Conservation (phyloP, 1,140 invertebrate species). For the Euglossa dilemma region DNA sequence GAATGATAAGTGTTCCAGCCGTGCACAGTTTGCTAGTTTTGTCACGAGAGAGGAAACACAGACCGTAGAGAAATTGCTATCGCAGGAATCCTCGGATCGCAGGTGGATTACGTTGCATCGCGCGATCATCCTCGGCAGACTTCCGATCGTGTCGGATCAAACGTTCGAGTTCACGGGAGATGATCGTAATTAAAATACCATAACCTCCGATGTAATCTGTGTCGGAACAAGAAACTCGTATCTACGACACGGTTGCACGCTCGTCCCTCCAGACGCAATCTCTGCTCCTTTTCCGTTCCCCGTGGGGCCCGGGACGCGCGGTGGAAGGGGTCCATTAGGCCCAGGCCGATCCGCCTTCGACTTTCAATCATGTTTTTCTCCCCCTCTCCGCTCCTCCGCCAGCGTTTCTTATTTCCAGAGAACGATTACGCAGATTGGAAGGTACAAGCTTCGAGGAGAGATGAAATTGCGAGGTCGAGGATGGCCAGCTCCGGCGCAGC, state of each 20-base stretch:
- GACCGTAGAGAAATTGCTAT: too few species aligned
- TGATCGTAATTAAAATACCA: background rate
- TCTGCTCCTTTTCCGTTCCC: slow-evolving; percentile 9
- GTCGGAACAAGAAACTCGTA: background rate
- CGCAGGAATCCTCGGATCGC: too few species aligned
- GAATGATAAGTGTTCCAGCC: too few species aligned
- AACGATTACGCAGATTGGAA: slow-evolving; percentile 75
- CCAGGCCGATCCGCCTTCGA: slow-evolving; percentile 34
- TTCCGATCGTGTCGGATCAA: background rate
- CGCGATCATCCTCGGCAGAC: background rate
- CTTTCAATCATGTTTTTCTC: slow-evolving; percentile 59
- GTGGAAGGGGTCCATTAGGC: slow-evolving; percentile 51
- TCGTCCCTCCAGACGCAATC: background rate
- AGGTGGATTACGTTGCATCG: background rate
- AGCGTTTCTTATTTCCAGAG: slow-evolving; percentile 70
- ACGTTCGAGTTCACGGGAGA: background rate
- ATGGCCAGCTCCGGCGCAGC: background rate
- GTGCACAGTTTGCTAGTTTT: too few species aligned
- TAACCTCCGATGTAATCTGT: background rate
- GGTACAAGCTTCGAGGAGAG: slow-evolving; percentile 61
- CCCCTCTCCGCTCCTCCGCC: slow-evolving; percentile 4
- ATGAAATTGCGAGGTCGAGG: slow-evolving; percentile 55
- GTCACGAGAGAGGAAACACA: too few species aligned
- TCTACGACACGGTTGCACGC: background rate
- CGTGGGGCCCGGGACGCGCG: background rate